Base-by-base conservation (phyloP, 1,140 invertebrate species). In the Triops longicaudatus region DNA sequence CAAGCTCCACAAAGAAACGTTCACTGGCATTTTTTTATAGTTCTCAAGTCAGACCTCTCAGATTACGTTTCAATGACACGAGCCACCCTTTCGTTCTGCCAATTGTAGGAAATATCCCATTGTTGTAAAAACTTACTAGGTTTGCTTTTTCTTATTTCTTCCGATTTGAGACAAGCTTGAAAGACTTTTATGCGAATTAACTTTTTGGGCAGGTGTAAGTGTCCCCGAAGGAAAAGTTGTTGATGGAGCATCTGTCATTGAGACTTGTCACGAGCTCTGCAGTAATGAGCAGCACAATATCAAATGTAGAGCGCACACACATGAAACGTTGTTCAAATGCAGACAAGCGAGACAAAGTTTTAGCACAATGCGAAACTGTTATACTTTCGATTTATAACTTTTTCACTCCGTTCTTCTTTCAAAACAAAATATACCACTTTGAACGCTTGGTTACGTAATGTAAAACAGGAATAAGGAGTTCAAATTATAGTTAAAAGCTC, bases 1-100 rank as follows among this genome's bases (percentile, higher is more conserved):
- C 50, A 63, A 63, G 0, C 22, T 22, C 22, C 10, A 63, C 9
- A 22, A 63, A 63, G 50, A 63, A 63, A 63, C 14, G 50, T 63
- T n/a, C 50, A 17, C 31, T 37, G 14, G 17, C 50, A 6, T 63
- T 63, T 63, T 63, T 17, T 63, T 63, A 22, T 63, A 63, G 50
- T 63, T 7, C 50, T 1, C 1, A 63, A 10, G 50, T 63, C 50
- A 63, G 50, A 6, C 0, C 22, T 63, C 50, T 63, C 50, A 63
- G 22, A 63, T 63, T 63, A 63, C 50, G 10, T 63, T 63, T 22
- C 50, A 63, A 63, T 63, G 50, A 63, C 50, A 63, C 50, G 50
- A 63, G 50, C 50, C 50, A 63, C 22, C 50, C 50, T 63, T 63
- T 63, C 22, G 50, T 17, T 63, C n/a, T 63, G 17, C 5, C n/a